A percentile compares a stretch with the other conserved stretches of the same genome.
Conservation (phyloP, 1,140 invertebrate genomes). For the Bombus pyrosoma region DNA sequence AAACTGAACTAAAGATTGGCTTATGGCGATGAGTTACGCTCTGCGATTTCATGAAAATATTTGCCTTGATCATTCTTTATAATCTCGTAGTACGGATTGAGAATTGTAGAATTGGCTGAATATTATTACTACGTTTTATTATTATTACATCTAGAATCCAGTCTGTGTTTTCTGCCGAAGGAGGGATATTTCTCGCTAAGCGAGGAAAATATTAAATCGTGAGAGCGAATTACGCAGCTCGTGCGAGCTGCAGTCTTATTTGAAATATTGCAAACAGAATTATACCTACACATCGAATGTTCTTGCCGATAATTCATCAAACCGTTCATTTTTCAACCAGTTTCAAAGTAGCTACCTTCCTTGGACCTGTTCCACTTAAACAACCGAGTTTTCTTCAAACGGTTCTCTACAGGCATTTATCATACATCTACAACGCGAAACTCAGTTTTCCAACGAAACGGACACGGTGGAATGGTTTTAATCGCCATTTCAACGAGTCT, state of each 20-base stretch:
- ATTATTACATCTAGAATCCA: neutral
- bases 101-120: no score
- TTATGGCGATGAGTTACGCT: no score
- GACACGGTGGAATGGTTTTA: neutral
- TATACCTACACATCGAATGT: neutral
- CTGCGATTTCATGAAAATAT: no score
- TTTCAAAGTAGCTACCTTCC: neutral
- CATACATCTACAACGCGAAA: conserved; percentile 8
- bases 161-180: neutral
- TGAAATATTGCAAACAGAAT: neutral
- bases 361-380: neutral
- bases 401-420: conserved; percentile 14
- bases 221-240: neutral
- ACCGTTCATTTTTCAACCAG: conserved; percentile 22
- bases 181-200: neutral
- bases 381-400: conserved; percentile 24
- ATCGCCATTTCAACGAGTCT: conserved; percentile 8
- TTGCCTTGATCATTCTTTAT: no score
- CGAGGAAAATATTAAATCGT: neutral
- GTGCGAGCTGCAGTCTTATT: neutral
- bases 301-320: conserved; percentile 1
- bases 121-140: no score
- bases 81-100: no score
- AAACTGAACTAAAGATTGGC: no score
- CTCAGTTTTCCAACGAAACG: neutral